Percentiles rank a stretch among this genome's conserved stretches.
Conservation (phyloP, 2,113 vertebrate species). For the Leptobrachium ailaonicum region DNA sequence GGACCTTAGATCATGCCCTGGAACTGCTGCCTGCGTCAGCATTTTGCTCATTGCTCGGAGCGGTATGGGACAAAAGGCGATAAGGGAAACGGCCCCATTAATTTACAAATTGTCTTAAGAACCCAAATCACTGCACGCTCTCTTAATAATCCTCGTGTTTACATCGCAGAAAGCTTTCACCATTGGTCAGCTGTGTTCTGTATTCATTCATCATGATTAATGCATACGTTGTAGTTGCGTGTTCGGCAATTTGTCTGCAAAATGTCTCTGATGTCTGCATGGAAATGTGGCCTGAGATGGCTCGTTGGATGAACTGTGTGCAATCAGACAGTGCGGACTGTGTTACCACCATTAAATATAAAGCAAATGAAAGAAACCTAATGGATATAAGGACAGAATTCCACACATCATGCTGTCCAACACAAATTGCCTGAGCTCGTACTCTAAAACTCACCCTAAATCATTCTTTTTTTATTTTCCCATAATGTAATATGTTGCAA, state of each 20-base stretch:
- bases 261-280: slow-evolving; percentile 12
- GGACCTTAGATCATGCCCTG: slow-evolving; percentile 27
- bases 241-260: slow-evolving; percentile 16
- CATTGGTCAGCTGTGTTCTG: slow-evolving; percentile 25
- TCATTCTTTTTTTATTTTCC: too few relatives aligned
- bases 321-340: too few relatives aligned
- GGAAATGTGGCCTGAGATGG: background rate
- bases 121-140: slow-evolving; percentile 40
- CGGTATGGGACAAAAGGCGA: slow-evolving; percentile 39
- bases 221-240: slow-evolving; percentile 1
- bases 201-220: slow-evolving; percentile 21
- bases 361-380: too few relatives aligned
- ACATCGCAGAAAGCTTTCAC: slow-evolving; percentile 46
- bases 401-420: too few relatives aligned
- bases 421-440: too few relatives aligned
- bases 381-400: too few relatives aligned
- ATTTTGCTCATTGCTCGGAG: slow-evolving; percentile 52
- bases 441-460: too few relatives aligned
- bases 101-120: slow-evolving; percentile 56
- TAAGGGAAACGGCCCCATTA: slow-evolving; percentile 56
- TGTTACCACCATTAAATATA: too few relatives aligned
- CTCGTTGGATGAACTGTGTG: too few relatives aligned
- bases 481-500: too few relatives aligned
- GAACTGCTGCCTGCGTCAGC: slow-evolving; percentile 54
- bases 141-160: slow-evolving; percentile 44